These are phyloP conservation scores for Chloropsis hardwickii DNA, from an alignment of 2,113 vertebrate genomes.

Conservation along the genomic window DNA sequence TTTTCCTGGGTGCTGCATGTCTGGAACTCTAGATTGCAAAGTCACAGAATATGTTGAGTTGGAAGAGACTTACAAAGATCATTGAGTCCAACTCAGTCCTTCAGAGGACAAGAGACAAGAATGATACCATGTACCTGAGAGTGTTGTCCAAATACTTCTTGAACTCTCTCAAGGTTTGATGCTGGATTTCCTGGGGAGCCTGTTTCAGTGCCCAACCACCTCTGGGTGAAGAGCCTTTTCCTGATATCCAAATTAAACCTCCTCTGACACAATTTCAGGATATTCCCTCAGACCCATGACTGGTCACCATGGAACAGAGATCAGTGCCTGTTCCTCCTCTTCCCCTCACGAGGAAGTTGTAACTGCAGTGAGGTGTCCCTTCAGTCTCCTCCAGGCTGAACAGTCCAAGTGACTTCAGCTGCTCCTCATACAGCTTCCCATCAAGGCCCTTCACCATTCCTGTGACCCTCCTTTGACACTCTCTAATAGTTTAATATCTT, in stretches of 20 bases:
- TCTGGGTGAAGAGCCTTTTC: neutral
- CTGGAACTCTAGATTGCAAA: neutral
- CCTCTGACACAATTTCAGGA: neutral
- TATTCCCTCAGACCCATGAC: neutral
- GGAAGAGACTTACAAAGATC: neutral
- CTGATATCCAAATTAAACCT: neutral
- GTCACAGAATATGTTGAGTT: neutral
- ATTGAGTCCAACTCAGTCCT: neutral
- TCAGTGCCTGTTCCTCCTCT: neutral
- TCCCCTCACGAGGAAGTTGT: neutral
- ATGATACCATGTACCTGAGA: neutral
- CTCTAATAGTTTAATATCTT: neutral
- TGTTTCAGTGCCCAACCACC: neutral
- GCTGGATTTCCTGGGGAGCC: neutral
- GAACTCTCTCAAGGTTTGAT: neutral
- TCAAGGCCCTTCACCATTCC: too few relatives aligned
- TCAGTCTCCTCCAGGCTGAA: neutral
- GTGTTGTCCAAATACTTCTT: neutral
- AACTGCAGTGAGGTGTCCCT: too few relatives aligned
- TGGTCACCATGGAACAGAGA: neutral
- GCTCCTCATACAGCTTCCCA: rapidly evolving
- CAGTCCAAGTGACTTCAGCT: neutral
- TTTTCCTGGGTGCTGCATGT: neutral
- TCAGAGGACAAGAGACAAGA: neutral
- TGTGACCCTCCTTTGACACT: neutral